Percentiles rank a stretch among this genome's conserved stretches.
Conservation (phyloP, 2,888 invertebrate genomes). For the Agrotis puta region DNA sequence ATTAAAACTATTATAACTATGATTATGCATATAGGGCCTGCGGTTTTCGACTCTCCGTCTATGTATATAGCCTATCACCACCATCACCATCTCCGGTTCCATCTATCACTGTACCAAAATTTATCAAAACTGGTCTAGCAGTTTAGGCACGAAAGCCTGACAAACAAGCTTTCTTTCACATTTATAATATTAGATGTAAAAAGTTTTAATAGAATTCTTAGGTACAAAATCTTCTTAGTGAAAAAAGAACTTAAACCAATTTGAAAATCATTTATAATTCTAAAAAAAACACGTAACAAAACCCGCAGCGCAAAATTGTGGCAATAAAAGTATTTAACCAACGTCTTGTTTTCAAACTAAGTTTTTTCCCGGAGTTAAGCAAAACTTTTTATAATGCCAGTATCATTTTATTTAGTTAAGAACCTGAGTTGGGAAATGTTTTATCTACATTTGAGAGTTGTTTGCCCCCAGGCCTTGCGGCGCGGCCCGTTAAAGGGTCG, state of each 20-base stretch:
- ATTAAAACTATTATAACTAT: too few species aligned
- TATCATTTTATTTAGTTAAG: constrained; percentile 56
- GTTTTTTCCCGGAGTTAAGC: constrained; percentile 38
- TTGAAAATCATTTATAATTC: constrained; percentile 11
- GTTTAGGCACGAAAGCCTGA: too few species aligned
- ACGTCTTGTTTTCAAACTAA: constrained; percentile 43
- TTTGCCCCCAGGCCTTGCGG: constrained; percentile 40
- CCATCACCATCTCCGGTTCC: too few species aligned
- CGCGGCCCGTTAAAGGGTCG: constrained; percentile 21
- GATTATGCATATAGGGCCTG: too few species aligned
- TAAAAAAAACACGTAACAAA: constrained; percentile 10
- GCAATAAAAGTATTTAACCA: constrained; percentile 34
- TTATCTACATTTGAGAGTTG: constrained; percentile 57
- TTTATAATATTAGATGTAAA: too few species aligned
- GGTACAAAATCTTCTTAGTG: background rate
- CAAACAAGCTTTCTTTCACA: too few species aligned
- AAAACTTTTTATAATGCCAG: constrained; percentile 34
- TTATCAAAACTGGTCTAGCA: too few species aligned
- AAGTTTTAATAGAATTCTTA: too few species aligned
- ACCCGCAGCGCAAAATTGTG: constrained; percentile 15
- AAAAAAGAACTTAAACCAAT: background rate
- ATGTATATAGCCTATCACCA: too few species aligned
- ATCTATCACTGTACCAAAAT: too few species aligned
- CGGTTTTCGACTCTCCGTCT: too few species aligned
- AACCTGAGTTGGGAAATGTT: constrained; percentile 54